Conservation (phyloP, 1,140 invertebrate genomes). For the Melipona quadrifasciata region DNA sequence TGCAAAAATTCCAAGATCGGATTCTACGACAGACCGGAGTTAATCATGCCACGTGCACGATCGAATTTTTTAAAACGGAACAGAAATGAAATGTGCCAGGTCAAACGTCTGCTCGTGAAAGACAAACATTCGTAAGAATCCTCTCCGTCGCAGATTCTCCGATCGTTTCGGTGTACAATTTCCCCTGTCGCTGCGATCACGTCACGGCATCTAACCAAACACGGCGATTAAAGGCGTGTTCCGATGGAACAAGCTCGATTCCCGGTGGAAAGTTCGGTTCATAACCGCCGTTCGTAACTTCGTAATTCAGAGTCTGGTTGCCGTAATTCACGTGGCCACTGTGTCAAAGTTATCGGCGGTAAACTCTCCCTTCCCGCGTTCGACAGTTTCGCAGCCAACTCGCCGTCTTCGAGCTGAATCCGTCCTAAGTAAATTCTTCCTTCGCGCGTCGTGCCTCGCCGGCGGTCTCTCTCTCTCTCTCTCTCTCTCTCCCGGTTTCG, state of each 20-base stretch:
- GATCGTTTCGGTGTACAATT: not conserved
- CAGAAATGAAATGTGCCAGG: too few species aligned
- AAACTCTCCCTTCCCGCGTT: constrained; percentile 28
- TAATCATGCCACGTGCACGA: too few species aligned
- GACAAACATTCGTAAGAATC: too few species aligned
- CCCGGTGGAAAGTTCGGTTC: constrained; percentile 2
- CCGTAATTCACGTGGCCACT: not conserved
- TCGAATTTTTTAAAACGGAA: too few species aligned
- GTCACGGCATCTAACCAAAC: not conserved
- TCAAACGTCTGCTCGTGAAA: too few species aligned
- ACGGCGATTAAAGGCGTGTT: not conserved
- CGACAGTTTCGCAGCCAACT: constrained; percentile 44
- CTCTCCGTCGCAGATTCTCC: not conserved
- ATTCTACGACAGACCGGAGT: too few species aligned
- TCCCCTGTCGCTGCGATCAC: not conserved
- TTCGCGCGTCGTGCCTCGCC: not conserved
- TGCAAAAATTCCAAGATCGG: too few species aligned
- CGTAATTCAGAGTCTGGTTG: not conserved
- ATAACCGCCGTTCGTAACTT: constrained; percentile 18
- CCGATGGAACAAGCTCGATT: not conserved
- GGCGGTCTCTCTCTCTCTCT: not conserved
- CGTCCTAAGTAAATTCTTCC: constrained; percentile 5
- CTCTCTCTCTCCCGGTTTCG: too few species aligned
- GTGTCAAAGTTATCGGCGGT: constrained; percentile 36
- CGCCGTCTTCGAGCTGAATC: not conserved